phyloP scores from a whole-genome alignment of 2,113 vertebrate species.

The human (Homo sapiens) region GRCh38 chr2:135005001-135005500 shows the following conservation, averaged over 20 bases:
- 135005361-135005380: not conserved
- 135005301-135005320: no score
- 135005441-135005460: conserved; percentile 1
- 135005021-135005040: rapidly evolving
- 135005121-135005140: not conserved
- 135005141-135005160: no score
- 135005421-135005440: conserved; percentile 60
- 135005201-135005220: no score
- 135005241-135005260: no score
- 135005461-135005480: not conserved
- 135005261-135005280: no score
- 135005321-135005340: not conserved
- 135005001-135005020: not conserved
- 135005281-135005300: no score
- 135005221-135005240: no score
- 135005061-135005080: not conserved
- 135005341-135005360: not conserved
- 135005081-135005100: not conserved
- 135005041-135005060: not conserved
- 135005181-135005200: no score
- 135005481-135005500: conserved; percentile 8
- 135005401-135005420: not conserved
- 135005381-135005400: not conserved
- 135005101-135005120: not conserved
- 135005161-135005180: no score